These are phyloP conservation scores for Drosophila antonietae DNA, from an alignment of 2,888 invertebrate genomes.

Conservation along the genomic window DNA sequence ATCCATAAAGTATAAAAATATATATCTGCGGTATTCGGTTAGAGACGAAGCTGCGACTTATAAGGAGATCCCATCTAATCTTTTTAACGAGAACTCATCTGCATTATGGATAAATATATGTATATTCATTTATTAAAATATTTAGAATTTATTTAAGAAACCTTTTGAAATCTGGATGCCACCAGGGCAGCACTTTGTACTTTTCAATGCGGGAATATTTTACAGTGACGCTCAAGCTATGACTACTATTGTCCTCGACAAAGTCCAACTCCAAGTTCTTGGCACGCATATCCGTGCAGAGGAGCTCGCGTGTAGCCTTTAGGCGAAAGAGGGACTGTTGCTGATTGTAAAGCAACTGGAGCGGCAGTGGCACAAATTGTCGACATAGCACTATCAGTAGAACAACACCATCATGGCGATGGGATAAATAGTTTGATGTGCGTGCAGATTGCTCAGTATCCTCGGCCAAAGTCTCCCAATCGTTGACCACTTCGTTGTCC, in stretches of 20 bases:
- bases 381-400: slow-evolving; percentile 84
- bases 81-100: no score
- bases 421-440: not conserved
- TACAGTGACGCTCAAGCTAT: slow-evolving; percentile 79
- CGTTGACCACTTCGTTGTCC: slow-evolving; percentile 65
- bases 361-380: slow-evolving; percentile 77
- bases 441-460: slow-evolving; percentile 18
- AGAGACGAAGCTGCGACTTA: not conserved
- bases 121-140: not conserved
- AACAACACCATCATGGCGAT: slow-evolving; percentile 86
- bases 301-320: slow-evolving; percentile 74
- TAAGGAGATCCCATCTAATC: no score
- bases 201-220: slow-evolving; percentile 86
- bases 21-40: not conserved
- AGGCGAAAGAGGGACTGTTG: slow-evolving; percentile 68
- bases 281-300: slow-evolving; percentile 86
- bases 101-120: not conserved
- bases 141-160: slow-evolving; percentile 57
- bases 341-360: slow-evolving; percentile 65
- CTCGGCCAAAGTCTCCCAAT: slow-evolving; percentile 77
- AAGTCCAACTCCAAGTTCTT: slow-evolving; percentile 86
- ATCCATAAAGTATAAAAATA: not conserved
- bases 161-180: slow-evolving; percentile 86
- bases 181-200: slow-evolving; percentile 88
- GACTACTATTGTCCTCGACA: slow-evolving; percentile 82